These are phyloP conservation scores for Helleia helle DNA, from an alignment of 2,888 invertebrate species.

Conservation along the genomic window DNA sequence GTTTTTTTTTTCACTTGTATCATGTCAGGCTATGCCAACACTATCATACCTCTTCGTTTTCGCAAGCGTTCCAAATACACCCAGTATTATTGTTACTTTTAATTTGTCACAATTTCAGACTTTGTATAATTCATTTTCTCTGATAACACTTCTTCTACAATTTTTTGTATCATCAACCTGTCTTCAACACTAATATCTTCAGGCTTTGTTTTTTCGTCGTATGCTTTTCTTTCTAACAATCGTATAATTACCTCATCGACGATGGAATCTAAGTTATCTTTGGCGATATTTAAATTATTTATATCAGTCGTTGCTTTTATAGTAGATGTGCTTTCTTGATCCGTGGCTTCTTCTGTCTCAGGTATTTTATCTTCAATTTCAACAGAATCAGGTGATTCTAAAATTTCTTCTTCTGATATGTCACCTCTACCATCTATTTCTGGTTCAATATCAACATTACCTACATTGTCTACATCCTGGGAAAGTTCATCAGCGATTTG, in stretches of 20 bases:
- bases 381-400: slow-evolving; percentile 4
- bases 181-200: slow-evolving; percentile 62
- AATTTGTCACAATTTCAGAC: slow-evolving; percentile 21
- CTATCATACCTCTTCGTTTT: no score
- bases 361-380: neutral
- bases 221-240: slow-evolving; percentile 66
- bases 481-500: slow-evolving; percentile 51
- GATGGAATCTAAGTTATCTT: slow-evolving; percentile 56
- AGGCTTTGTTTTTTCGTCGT: slow-evolving; percentile 65
- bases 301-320: slow-evolving; percentile 13
- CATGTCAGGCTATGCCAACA: no score
- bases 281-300: slow-evolving; percentile 22
- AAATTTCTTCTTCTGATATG: slow-evolving; percentile 37
- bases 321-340: no score
- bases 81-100: neutral
- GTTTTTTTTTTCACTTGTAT: no score
- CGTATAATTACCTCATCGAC: slow-evolving; percentile 64
- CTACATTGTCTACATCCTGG: slow-evolving; percentile 30
- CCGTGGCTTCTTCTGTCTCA: slow-evolving; percentile 8
- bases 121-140: slow-evolving; percentile 56
- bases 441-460: slow-evolving; percentile 32
- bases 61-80: no score
- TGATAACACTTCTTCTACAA: slow-evolving; percentile 60
- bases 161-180: slow-evolving; percentile 56
- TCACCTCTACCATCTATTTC: slow-evolving; percentile 42